A percentile compares a stretch with the other conserved stretches of the same genome.
Evolutionary conservation across 92 coral and sea anemone species (phyloP).

Genomic region (Heteractis magnifica): DNA sequence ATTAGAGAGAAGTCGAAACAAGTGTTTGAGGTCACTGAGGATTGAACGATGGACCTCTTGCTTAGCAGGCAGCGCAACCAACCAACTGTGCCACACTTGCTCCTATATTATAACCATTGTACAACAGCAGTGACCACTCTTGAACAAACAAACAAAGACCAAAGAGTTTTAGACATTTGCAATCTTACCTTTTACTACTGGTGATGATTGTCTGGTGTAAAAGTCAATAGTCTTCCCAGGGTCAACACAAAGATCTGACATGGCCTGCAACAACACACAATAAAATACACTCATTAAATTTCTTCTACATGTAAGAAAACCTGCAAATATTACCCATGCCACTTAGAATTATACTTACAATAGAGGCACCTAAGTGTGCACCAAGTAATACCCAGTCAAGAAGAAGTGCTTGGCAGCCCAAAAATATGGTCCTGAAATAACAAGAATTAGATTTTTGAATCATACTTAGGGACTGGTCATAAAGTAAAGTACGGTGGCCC

Average conservation of each 20-base stretch:
- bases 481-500: no score
- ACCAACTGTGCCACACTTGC: no score
- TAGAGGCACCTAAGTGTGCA: conserved; percentile 59
- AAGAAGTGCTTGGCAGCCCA: conserved; percentile 47
- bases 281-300: neutral
- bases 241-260: conserved; percentile 84
- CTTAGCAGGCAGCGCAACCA: no score
- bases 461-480: no score
- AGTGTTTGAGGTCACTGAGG: no score
- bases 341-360: conserved; percentile 42
- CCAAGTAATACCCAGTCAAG: conserved; percentile 58
- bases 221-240: conserved; percentile 50
- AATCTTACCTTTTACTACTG: neutral
- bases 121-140: no score
- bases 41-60: no score
- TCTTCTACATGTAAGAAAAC: neutral
- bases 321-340: neutral
- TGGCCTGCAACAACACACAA: conserved; percentile 51
- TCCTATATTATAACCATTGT: no score
- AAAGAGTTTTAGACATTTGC: neutral
- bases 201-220: conserved; percentile 13
- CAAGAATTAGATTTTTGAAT: neutral
- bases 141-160: neutral
- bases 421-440: conserved; percentile 15
- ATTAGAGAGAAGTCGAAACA: no score